phyloP scores from a whole-genome alignment of 2,113 vertebrate species.

The Podarcis muralis region DNA sequence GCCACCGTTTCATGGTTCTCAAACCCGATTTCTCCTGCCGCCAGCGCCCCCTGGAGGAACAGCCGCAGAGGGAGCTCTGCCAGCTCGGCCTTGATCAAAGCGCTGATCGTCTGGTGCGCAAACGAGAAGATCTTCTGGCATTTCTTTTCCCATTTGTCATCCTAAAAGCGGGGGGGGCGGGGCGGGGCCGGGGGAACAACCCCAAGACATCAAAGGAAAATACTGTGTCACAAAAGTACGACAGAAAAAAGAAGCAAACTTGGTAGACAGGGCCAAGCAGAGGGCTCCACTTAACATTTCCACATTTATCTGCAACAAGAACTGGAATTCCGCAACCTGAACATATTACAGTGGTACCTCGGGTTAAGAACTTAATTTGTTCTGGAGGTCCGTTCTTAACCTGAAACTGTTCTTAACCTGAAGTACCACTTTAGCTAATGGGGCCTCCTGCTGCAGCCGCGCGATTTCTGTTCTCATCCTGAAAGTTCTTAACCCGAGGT shows the following conservation, averaged over 20 bases:
- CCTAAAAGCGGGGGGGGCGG: constrained; percentile 73
- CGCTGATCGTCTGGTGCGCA: constrained; percentile 97
- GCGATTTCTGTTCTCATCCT: too few relatives aligned
- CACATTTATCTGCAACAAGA: background rate
- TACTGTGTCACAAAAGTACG: background rate
- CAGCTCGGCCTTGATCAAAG: constrained; percentile 96
- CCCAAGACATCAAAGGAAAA: background rate
- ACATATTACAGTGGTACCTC: too few relatives aligned
- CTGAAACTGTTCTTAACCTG: too few relatives aligned
- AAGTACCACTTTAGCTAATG: too few relatives aligned
- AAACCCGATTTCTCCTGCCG: constrained; percentile 96
- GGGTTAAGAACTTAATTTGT: too few relatives aligned
- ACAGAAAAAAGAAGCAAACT: background rate
- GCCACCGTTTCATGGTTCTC: constrained; percentile 99
- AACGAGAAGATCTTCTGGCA: constrained; percentile 99
- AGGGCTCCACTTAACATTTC: too few relatives aligned
- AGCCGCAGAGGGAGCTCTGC: constrained; percentile 94
- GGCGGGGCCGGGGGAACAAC: background rate
- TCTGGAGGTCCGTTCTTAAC: too few relatives aligned
- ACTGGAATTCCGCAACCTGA: background rate
- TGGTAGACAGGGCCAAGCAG: background rate
- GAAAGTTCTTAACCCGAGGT: too few relatives aligned
- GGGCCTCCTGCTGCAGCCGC: too few relatives aligned
- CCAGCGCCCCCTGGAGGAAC: constrained; percentile 95
- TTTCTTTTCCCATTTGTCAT: constrained; percentile 99